Base-by-base conservation (phyloP, 2,113 vertebrate genomes). In the Limnothrissa miodon region DNA sequence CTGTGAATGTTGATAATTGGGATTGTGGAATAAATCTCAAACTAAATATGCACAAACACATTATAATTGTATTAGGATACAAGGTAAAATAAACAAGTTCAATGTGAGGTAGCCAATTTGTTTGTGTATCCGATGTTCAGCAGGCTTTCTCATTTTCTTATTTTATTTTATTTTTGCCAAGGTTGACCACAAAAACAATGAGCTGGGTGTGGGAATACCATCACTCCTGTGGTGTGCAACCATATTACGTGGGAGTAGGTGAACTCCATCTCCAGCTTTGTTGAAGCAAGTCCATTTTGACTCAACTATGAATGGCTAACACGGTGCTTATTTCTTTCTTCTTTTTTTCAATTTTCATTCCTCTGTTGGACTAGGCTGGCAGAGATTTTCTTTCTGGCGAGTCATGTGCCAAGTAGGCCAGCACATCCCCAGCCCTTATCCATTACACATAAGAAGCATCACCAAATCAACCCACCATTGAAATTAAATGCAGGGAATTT, bases 1-100 rank as follows among this genome's bases (percentile, higher is more conserved):
- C 66, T 33, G 66, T 74, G 66, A 36, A 74, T 74, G 66, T 74
- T 74, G 66, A 74, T 74, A 74, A 74, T 74, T 74, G 36, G 66
- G 66, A 74, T 74, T 33, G 33, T 74, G 29, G 66, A 74, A 74
- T 74, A 74, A 74, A 74, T 74, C 66, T 74, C 66, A 74, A 74
- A 74, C 29, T 33, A 74, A 74, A 74, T 15, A 74, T 74, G 66
- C 66, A 36, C 66, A 74, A 74, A 36, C 62, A 70, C 9, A 70
- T 74, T 74, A 33, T 33, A 74, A 74, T 74, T 74, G 66, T 74
- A 36, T 74, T 36, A 74, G 66, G 66, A 13, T 33, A 66, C 59
- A 33, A 66, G 59, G 59, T 2, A 66, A 66, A 66, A 66, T 66
- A 66, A 66, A 29, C 59, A 66, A 11, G 59, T 33, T 74, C 66